Conservation (phyloP, 2,888 invertebrate species). For the Dexiosoma caninum region DNA sequence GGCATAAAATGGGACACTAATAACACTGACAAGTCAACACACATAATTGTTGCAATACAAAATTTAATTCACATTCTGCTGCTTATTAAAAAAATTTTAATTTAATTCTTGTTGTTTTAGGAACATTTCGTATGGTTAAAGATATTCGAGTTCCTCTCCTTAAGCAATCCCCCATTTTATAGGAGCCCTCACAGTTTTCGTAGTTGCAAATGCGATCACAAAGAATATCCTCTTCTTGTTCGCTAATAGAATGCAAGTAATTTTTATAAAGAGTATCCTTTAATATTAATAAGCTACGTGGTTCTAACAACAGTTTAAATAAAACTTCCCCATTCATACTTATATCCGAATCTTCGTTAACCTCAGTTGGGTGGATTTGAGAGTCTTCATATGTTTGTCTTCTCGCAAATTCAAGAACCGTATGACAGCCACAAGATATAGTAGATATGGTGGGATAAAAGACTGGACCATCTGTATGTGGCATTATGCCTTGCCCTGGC, state of each 20-base stretch:
- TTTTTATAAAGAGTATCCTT: slow-evolving; percentile 89
- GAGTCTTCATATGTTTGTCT: slow-evolving; percentile 62
- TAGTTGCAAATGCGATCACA: slow-evolving; percentile 82
- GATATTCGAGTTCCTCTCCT: slow-evolving; percentile 91
- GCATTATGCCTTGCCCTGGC: slow-evolving; percentile 97
- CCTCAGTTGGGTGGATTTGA: slow-evolving; percentile 57
- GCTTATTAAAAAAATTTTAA: slow-evolving; percentile 79
- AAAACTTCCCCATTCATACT: slow-evolving; percentile 72
- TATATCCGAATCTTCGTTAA: background rate
- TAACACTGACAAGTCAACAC: background rate
- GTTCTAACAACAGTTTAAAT: slow-evolving; percentile 90
- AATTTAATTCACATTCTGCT: background rate
- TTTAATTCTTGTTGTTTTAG: slow-evolving; percentile 89
- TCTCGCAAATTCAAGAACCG: slow-evolving; percentile 87
- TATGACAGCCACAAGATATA: slow-evolving; percentile 93
- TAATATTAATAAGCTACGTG: slow-evolving; percentile 91
- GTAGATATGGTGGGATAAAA: slow-evolving; percentile 96
- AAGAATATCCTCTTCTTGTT: slow-evolving; percentile 82
- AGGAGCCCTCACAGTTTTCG: slow-evolving; percentile 80
- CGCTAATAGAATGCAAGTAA: slow-evolving; percentile 92
- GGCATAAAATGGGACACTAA: no score
- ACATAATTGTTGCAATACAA: background rate
- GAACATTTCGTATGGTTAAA: slow-evolving; percentile 94
- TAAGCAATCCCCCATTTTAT: slow-evolving; percentile 80
- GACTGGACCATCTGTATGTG: slow-evolving; percentile 96